Percentiles rank a stretch among this genome's conserved stretches.
phyloP scores from a whole-genome alignment of 1,140 invertebrate species.

The Zaprionus vittiger region DNA sequence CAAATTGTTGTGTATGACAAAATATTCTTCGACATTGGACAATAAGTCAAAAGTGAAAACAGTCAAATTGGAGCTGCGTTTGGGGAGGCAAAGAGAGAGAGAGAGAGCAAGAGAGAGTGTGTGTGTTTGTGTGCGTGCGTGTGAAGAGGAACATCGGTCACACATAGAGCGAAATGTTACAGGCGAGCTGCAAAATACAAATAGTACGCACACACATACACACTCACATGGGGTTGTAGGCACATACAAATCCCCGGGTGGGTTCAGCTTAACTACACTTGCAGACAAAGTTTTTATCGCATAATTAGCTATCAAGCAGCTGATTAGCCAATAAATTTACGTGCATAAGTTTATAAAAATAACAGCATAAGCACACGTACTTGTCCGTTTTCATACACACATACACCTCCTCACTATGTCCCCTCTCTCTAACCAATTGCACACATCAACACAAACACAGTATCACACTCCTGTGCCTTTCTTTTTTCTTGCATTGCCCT shows the following conservation, averaged over 20 bases:
- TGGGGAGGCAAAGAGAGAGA: constrained; percentile 19
- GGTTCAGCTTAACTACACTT: constrained; percentile 22
- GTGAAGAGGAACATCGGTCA: constrained; percentile 19
- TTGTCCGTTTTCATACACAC: constrained; percentile 13
- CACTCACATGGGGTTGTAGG: constrained; percentile 20
- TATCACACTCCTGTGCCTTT: constrained; percentile 40
- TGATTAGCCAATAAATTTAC: constrained; percentile 24
- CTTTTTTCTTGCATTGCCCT: constrained; percentile 37
- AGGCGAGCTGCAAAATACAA: constrained; percentile 62
- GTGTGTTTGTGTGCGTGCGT: background rate
- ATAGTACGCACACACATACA: constrained; percentile 39
- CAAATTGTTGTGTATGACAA: background rate
- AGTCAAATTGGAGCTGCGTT: constrained; percentile 62
- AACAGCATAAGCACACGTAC: constrained; percentile 33
- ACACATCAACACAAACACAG: constrained; percentile 41
- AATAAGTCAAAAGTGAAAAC: constrained; percentile 67
- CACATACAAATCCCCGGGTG: constrained; percentile 20
- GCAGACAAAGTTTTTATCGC: constrained; percentile 28
- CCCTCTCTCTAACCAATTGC: constrained; percentile 2
- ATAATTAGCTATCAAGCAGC: constrained; percentile 38
- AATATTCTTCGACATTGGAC: constrained; percentile 10
- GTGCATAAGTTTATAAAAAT: constrained; percentile 41
- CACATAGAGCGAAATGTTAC: constrained; percentile 35
- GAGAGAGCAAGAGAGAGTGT: constrained; percentile 4
- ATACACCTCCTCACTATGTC: constrained; percentile 2